phyloP scores from a whole-genome alignment of 1,140 invertebrate genomes.

The Choristoneura fumiferana region DNA sequence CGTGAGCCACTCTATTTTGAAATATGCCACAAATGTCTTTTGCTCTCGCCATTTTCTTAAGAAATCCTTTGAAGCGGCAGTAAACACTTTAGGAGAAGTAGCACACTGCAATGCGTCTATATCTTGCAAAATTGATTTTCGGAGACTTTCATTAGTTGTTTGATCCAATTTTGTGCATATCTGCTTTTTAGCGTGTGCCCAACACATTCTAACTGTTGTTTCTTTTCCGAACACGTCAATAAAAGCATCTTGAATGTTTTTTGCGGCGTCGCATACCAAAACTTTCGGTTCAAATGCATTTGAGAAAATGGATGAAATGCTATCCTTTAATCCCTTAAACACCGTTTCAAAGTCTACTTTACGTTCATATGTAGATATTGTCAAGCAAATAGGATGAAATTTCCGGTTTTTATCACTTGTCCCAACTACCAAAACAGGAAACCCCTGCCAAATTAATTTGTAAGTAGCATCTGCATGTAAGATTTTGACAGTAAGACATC shows the following conservation, averaged over 20 bases:
- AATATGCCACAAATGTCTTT: slow-evolving; percentile 19
- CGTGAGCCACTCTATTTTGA: slow-evolving; percentile 21
- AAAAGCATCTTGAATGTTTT: slow-evolving; percentile 31
- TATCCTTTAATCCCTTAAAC: slow-evolving; percentile 22
- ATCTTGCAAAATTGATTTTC: slow-evolving; percentile 14
- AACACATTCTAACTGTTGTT: slow-evolving; percentile 9
- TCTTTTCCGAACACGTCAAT: slow-evolving; percentile 6
- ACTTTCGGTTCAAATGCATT: slow-evolving; percentile 24
- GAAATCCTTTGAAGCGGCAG: slow-evolving; percentile 9
- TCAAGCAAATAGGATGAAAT: slow-evolving; percentile 30
- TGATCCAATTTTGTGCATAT: neutral
- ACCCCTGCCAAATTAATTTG: slow-evolving; percentile 40
- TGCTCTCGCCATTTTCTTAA: slow-evolving; percentile 21
- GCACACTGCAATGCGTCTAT: slow-evolving; percentile 16
- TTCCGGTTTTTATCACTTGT: slow-evolving; percentile 29
- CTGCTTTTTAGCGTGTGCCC: slow-evolving; percentile 18
- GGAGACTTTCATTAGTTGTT: slow-evolving; percentile 3
- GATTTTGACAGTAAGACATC: neutral
- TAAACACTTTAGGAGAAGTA: slow-evolving; percentile 19
- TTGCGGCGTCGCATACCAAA: slow-evolving; percentile 24
- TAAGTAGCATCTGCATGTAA: slow-evolving; percentile 36
- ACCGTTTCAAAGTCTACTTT: slow-evolving; percentile 26
- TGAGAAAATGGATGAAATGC: slow-evolving; percentile 18
- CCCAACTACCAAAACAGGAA: slow-evolving; percentile 30
- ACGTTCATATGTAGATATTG: slow-evolving; percentile 25